Percentiles rank a stretch among this genome's conserved stretches.
phyloP scores from a whole-genome alignment of 2,888 invertebrate species.

The Orchestes rusci region DNA sequence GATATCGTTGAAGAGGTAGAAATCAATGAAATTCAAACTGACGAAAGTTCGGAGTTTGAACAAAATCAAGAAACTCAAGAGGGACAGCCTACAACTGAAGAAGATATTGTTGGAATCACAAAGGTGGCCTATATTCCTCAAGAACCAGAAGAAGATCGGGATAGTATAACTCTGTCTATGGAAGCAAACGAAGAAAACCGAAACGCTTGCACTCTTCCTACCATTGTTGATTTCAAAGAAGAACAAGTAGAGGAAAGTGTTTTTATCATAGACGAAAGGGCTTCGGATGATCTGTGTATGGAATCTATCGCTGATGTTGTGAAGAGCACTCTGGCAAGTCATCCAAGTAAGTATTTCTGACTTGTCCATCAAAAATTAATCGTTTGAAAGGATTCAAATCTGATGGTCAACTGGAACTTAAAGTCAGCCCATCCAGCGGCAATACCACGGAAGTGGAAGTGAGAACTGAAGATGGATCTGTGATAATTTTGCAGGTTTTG shows the following conservation, averaged over 20 bases:
- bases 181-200: constrained; percentile 38
- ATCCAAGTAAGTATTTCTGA: constrained; percentile 33
- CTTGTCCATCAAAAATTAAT: not conserved
- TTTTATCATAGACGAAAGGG: constrained; percentile 30
- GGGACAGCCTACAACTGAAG: constrained; percentile 35
- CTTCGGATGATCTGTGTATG: too few relatives aligned
- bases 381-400: constrained; percentile 34
- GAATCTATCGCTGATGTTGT: constrained; percentile 44
- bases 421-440: constrained; percentile 38
- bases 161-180: constrained; percentile 46
- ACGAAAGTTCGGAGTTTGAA: constrained; percentile 5
- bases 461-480: constrained; percentile 45
- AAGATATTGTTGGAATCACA: constrained; percentile 36
- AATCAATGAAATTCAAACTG: constrained; percentile 1
- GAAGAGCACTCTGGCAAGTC: constrained; percentile 40
- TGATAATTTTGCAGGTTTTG: constrained; percentile 47
- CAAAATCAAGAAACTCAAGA: too few relatives aligned
- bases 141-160: constrained; percentile 41
- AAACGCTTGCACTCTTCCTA: constrained; percentile 40
- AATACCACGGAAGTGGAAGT: constrained; percentile 44
- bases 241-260: constrained; percentile 11
- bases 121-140: constrained; percentile 32
- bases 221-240: constrained; percentile 17
- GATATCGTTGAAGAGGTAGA: constrained; percentile 17
- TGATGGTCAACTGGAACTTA: constrained; percentile 40